These are phyloP conservation scores for Drosophila monieri DNA, from an alignment of 2,888 invertebrate species.

Conservation along the genomic window DNA sequence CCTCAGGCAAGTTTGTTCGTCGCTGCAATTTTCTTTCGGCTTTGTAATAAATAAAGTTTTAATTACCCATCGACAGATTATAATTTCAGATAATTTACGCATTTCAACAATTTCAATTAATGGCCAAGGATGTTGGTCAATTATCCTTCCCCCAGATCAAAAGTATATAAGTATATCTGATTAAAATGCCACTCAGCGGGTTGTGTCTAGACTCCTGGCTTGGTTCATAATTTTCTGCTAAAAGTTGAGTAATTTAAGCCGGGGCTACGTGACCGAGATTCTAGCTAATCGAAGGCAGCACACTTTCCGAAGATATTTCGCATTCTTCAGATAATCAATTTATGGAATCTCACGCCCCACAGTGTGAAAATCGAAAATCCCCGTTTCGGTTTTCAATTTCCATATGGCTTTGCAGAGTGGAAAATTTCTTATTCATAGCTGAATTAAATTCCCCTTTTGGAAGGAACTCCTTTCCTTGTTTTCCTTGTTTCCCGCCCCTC, in stretches of 20 bases:
- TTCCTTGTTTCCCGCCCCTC: constrained; percentile 36
- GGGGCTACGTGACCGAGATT: constrained; percentile 48
- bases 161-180: not conserved
- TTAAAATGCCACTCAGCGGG: constrained; percentile 36
- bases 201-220: constrained; percentile 40
- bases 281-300: constrained; percentile 43
- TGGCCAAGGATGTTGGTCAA: constrained; percentile 21
- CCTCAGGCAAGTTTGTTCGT: constrained; percentile 24
- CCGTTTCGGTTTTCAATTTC: constrained; percentile 59
- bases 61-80: constrained; percentile 56
- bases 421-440: constrained; percentile 63
- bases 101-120: constrained; percentile 43
- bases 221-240: constrained; percentile 35
- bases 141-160: constrained; percentile 9
- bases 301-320: constrained; percentile 26
- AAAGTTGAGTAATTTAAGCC: constrained; percentile 41
- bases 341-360: constrained; percentile 56
- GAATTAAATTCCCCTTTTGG: constrained; percentile 68
- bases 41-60: constrained; percentile 58
- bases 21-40: constrained; percentile 34
- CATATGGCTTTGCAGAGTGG: constrained; percentile 45
- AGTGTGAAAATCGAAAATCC: constrained; percentile 46
- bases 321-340: constrained; percentile 65
- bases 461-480: constrained; percentile 25
- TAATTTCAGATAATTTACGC: constrained; percentile 50